Base-by-base conservation (phyloP, 2,888 invertebrate species). In the Philereme vetulata region DNA sequence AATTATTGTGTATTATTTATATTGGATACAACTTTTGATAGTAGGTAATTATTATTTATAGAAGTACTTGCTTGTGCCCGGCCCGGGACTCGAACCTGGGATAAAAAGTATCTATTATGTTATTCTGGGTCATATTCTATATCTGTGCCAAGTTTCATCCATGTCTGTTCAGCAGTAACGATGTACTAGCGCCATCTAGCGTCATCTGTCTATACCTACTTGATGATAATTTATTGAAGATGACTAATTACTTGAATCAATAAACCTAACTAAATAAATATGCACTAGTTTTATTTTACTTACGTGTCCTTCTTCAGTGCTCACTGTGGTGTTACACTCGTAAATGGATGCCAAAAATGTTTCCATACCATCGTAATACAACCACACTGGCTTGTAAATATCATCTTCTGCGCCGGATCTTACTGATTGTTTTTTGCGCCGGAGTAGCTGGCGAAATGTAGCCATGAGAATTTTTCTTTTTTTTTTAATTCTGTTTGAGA, bases 141-240 rank as follows among this genome's bases (percentile, higher is more conserved):
- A 50, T 38, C 50, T 50, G 50, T 50, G 50, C 50, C 50, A 50
- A 50, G 50, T 50, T 50, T 50, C 50, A 50, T 50, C 50, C 50
- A 38, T 50, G 8, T 50, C 50, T 50, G 50, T 50, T 50, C 50
- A 50, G 50, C 50, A 50, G 50, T 48, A 48, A 48, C 48, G 48
- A 48, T 48, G 48, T 35, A 48, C 48, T 48, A 48, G 50, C 50
- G 38, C 50, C 50, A 40, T 50, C 50, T 50, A 50, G 50, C 50
- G 50, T 50, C 50, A 50, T 50, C 50, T 50, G 50, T 50, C 50
- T 50, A 50, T 50, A 50, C 50, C 50, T 50, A 50, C 50, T 50
- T 21, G 50, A 50, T 50, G 50, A 50, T 50, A 50, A 50, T 50
- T 50, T 40, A 50, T 50, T 50, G 50, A 50, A 50, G 50, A 50